Base-by-base conservation (phyloP, 2,888 invertebrate species). In the Xanthorhoe spadicearia region DNA sequence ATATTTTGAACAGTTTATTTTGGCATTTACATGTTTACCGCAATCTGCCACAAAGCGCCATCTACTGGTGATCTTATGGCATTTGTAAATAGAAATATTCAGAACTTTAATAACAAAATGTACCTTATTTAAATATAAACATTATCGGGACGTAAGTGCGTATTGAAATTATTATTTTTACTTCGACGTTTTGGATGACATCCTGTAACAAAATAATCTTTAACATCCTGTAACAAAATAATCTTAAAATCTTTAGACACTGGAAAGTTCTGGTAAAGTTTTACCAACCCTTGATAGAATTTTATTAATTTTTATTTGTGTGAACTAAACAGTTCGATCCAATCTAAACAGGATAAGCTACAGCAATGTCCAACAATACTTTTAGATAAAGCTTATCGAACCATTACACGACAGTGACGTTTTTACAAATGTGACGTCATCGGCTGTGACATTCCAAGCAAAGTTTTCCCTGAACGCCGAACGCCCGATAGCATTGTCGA, bases 1-100 rank as follows among this genome's bases (percentile, higher is more conserved):
- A 69, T 71, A 66, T 68, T 62, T 63, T 43, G 51, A 63, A 62
- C 48, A 10, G 51, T 60, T 67, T 63, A 67, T 60, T 49, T 56
- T 18, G 28, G 57, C n/a, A 49, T 67, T 67, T 63, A 52, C 63
- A 67, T 67, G 63, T 60, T 56, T 55, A 35, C 55, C 66, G 50
- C 32, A 46, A 50, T 18, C 28, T 18, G 46, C 17, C 6, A 46
- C 50, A 17, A 56, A 32, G 15, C 13, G 13, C 58, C 50, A 35
- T 38, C 13, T 55, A n/a, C 19, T 10, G 28, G 38, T 32, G 35
- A 46, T 18, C 13, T 54, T 61, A 61, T 28, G 48, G n/a, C 48
- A 19, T 32, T 61, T 15, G 17, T 46, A 52, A 60, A 52, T 60
- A 18, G 18, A 18, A 9, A 46, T 19, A 18, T 35, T 15, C 15